Evolutionary conservation across 1,140 invertebrate species (phyloP).

Genomic region (Papilio polyxenes): DNA sequence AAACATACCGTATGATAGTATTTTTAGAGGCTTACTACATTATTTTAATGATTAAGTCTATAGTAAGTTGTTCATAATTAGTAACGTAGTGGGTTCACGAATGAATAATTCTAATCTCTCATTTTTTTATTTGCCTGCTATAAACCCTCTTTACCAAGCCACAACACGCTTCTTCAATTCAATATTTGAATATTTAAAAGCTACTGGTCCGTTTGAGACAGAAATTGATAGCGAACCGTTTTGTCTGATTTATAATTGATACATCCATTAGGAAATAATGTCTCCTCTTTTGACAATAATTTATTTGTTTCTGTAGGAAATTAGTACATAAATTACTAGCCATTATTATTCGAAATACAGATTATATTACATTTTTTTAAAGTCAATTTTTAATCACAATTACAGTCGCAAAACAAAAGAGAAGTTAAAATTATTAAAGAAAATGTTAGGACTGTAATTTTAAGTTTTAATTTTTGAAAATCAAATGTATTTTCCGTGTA

Average conservation of each 20-base stretch:
- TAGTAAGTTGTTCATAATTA: no score
- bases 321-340: background rate
- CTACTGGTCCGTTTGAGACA: background rate
- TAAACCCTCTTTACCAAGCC: background rate
- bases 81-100: no score
- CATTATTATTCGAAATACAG: background rate
- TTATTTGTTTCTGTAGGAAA: background rate
- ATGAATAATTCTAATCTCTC: background rate
- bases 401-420: no score
- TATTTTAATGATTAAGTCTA: no score
- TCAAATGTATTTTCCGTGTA: no score
- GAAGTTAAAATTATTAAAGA: no score
- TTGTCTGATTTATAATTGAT: constrained; percentile 7
- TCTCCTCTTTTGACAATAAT: background rate
- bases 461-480: no score
- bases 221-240: background rate
- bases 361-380: no score
- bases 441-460: no score
- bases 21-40: no score
- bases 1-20: background rate
- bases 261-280: background rate
- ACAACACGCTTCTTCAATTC: constrained; percentile 5
- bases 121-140: background rate
- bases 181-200: constrained; percentile 11
- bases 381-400: no score